A percentile compares a stretch with the other conserved stretches of the same genome.
These are phyloP conservation scores for Styela clava DNA, from an alignment of 23 tunicate species.

Conservation along the genomic window DNA sequence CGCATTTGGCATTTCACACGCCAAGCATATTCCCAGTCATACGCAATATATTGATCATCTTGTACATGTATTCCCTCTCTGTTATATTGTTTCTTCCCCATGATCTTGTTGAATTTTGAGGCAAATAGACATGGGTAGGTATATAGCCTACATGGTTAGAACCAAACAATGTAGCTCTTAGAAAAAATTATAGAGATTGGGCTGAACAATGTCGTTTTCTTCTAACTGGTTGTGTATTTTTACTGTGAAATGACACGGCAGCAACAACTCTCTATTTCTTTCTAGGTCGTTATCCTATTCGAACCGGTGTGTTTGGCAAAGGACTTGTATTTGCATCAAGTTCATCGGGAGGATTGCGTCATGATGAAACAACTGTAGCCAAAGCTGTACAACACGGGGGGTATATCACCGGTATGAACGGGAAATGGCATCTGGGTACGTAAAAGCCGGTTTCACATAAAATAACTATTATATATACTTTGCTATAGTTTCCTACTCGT, in stretches of 20 bases:
- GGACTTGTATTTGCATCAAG: constrained; percentile 29
- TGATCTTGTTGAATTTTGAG: neutral
- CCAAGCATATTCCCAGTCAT: no score
- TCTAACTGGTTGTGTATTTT: neutral
- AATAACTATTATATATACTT: neutral
- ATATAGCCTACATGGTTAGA: no score
- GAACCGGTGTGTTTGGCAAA: constrained; percentile 58
- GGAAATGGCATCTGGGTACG: constrained; percentile 91
- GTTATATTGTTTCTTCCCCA: neutral
- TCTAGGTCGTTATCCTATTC: constrained; percentile 66
- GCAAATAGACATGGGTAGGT: neutral
- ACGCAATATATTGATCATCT: no score
- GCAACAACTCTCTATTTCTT: neutral
- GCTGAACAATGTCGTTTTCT: neutral
- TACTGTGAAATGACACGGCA: neutral
- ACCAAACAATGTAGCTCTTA: no score
- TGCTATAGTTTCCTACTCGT: neutral
- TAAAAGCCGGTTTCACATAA: neutral
- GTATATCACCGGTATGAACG: constrained; percentile 69
- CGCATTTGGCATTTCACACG: no score
- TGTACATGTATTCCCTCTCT: no score
- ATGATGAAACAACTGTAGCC: constrained; percentile 56
- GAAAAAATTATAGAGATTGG: neutral
- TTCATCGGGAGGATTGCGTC: constrained; percentile 56
- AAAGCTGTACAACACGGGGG: constrained; percentile 50